phyloP scores from a whole-genome alignment of 2,888 invertebrate species.

The Xestia ashworthii region DNA sequence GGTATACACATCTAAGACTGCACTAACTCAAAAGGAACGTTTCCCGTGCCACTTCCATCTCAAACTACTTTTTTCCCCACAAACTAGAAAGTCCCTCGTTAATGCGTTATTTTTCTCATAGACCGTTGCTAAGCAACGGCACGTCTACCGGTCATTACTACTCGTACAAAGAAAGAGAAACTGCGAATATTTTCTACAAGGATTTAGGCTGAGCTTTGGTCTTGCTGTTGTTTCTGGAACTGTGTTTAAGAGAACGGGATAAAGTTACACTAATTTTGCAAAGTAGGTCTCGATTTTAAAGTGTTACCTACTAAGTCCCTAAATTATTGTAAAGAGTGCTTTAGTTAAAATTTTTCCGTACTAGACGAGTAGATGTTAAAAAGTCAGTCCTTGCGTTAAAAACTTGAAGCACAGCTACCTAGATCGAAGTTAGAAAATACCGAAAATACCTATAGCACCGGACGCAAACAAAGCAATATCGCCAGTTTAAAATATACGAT shows the following conservation, averaged over 20 bases:
- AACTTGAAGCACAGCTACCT: not conserved
- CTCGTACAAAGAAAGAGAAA: conserved; percentile 67
- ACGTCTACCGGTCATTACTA: conserved; percentile 75
- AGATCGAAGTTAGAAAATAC: conserved; percentile 11
- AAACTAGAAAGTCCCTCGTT: conserved; percentile 38
- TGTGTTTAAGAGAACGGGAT: not conserved
- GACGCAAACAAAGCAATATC: conserved; percentile 17
- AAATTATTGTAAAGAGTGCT: not conserved
- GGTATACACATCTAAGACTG: conserved; percentile 7
- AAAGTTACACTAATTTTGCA: not conserved
- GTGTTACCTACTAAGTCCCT: not conserved
- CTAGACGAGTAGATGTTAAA: not conserved
- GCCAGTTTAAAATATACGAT: conserved; percentile 23
- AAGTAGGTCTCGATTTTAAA: not conserved
- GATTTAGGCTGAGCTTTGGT: conserved; percentile 29
- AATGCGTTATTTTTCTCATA: conserved; percentile 52
- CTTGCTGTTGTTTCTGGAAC: conserved; percentile 21
- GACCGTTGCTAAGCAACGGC: conserved; percentile 74
- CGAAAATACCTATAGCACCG: not conserved
- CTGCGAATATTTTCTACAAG: conserved; percentile 41
- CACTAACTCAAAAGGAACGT: conserved; percentile 20
- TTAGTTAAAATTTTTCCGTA: not conserved
- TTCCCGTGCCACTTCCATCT: not conserved
- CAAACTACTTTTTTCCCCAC: conserved; percentile 10
- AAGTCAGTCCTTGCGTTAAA: not conserved